Base-by-base conservation (phyloP, 2,888 invertebrate species). In the Agonopterix subpropinquella region DNA sequence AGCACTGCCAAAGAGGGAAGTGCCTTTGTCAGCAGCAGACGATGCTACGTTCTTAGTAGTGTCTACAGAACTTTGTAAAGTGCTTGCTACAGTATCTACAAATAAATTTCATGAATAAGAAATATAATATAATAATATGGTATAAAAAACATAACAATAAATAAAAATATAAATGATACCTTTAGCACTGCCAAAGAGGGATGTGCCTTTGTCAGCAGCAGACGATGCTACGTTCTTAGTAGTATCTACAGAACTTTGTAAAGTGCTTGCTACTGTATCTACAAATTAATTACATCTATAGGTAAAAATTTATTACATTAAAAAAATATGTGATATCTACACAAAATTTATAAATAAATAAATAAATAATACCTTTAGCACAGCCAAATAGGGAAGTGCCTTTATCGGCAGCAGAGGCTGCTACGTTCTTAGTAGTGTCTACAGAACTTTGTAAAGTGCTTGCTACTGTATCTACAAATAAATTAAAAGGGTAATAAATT, bases 31-130 rank as follows among this genome's bases (percentile, higher is more conserved):
- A 43, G 71, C 47, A 50, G 73, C 77, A 1, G 74, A 70, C 53
- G 73, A 71, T 9, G 73, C 68, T 48, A 70, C 55, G 64, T 66
- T 77, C 62, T 78, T 71, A 53, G 78, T 69, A 0, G 59, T 62
- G 52, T 73, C 73, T 65, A 71, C 52, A 41, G 58, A 55, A 42
- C 52, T 53, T 18, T 55, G 48, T 13, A 52, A 45, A 37, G 53
- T 55, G 28, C 43, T 55, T 11, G 58, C 47, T 46, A 59, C 45
- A 44, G 53, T 52, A 52, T 59, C 59, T 56, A 55, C 46, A 56
- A 57, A 50, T 47, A 5, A 28, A 28, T 28, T 28, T 1, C 5
- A 28, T 28, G n/a, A n/a, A n/a, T 28, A 28, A 28, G 2, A 28
- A 28, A 28, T 28, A 28, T 28, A 5, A 28, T 5, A 4, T 28